Base-by-base conservation (phyloP, 1,140 invertebrate species). In the Aphidius ervi region DNA sequence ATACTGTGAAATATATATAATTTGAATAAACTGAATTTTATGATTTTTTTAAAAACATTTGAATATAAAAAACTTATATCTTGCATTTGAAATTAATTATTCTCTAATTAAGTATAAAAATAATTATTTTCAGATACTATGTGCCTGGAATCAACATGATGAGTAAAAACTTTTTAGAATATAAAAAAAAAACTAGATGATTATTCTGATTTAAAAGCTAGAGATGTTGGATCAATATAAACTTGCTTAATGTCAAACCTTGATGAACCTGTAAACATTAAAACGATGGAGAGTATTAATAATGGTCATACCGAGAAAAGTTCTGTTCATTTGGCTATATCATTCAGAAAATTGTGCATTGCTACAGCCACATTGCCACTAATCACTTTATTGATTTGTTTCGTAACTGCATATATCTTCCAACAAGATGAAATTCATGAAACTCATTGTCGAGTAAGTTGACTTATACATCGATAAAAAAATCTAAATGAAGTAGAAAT, bases 351-450 rank as follows among this genome's bases (percentile, higher is more conserved):
- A 73, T 83, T 94, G 64, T 93, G 91, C 73, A 77, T 92, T 53
- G 82, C 88, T 59, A 91, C 92, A 49, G 88, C 94, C 39, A 87
- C 87, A 63, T 84, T 94, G 77, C 92, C 92, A 45, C 80, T 93
- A 60, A 78, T 87, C 71, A 89, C 90, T 68, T 82, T 95, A 69
- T 80, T 93, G 65, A 84, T 91, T 74, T 95, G 92, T 81, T 92
- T 95, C 73, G 78, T 92, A 65, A 90, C 90, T 65, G 92, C 91
- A 61, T 90, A 91, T 73, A 87, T 93, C 73, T 95, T 93, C 78
- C 91, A 93, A 77, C 87, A 88, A 80, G 90, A 94, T 82, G 90
- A 94, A 76, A 91, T 95, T 71, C 93, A 94, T 74, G 92, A 94
- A 83, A 94, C 93, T 62, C 90, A 94, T 77, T 95, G 92, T 84